These are phyloP conservation scores for Phoebastria nigripes DNA, from an alignment of 2,797 vertebrate species.

Conservation along the genomic window DNA sequence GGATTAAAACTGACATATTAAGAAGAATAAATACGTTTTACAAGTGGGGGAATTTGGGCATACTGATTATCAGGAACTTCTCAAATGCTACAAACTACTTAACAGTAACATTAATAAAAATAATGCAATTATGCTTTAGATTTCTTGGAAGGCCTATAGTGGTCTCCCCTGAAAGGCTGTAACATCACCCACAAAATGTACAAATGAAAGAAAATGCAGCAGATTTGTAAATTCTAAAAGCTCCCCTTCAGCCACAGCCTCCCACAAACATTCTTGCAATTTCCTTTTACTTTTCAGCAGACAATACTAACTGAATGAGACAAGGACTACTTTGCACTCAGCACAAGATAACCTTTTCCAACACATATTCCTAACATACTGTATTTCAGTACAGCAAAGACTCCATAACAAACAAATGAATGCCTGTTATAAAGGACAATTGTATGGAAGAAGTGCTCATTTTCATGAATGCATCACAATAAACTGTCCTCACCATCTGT, in stretches of 20 bases:
- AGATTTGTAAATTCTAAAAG: background rate
- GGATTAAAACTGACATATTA: background rate
- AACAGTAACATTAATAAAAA: background rate
- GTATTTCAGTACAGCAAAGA: background rate
- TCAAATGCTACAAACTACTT: background rate
- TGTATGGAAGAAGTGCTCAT: constrained; percentile 14
- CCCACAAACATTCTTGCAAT: background rate
- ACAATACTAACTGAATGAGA: constrained; percentile 5
- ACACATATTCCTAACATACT: background rate
- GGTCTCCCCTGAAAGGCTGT: background rate
- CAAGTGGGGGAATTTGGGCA: background rate
- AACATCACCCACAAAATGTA: background rate
- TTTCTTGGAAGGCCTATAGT: background rate
- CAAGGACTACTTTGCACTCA: background rate
- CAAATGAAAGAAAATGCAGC: background rate
- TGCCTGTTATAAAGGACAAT: background rate
- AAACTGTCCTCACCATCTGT: constrained; percentile 36
- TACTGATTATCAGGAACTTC: background rate
- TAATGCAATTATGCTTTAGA: background rate
- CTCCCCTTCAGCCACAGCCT: background rate
- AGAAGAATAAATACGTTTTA: background rate
- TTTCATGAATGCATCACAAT: constrained; percentile 13
- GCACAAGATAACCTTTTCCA: background rate
- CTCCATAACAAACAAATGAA: constrained; percentile 6
- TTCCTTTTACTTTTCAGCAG: background rate